Conservation (phyloP, 2,113 vertebrate species). For the Hypomesus transpacificus region DNA sequence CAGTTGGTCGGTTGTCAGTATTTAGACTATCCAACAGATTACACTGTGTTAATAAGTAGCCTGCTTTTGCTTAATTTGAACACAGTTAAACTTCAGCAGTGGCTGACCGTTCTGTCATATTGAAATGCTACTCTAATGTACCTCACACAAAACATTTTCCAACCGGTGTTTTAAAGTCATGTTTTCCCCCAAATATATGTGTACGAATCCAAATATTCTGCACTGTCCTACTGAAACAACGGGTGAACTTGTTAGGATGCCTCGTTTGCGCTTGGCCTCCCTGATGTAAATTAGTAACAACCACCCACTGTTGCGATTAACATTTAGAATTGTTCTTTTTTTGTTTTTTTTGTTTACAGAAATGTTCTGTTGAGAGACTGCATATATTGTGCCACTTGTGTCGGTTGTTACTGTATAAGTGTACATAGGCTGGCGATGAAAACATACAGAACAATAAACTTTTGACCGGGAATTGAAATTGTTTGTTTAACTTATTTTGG, state of each 20-base stretch:
- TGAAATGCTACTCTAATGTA: no score
- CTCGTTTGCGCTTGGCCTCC: no score
- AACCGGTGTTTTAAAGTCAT: no score
- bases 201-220: no score
- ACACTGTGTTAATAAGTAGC: not conserved
- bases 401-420: slow-evolving; percentile 27
- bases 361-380: not conserved
- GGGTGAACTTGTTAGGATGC: no score
- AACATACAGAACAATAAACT: slow-evolving; percentile 9
- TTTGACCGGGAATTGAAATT: not conserved
- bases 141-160: no score
- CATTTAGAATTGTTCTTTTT: no score
- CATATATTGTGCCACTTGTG: not conserved
- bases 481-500: not conserved
- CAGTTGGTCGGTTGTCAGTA: slow-evolving; percentile 20
- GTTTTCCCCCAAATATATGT: no score
- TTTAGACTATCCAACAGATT: slow-evolving; percentile 26
- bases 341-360: not conserved
- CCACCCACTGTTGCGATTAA: no score
- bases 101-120: no score
- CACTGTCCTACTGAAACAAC: no score
- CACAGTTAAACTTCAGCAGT: not conserved
- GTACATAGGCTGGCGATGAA: slow-evolving; percentile 4
- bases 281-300: no score
- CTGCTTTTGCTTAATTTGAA: not conserved